Conservation (phyloP, 2,888 invertebrate species). For the Oeneis ivallda region DNA sequence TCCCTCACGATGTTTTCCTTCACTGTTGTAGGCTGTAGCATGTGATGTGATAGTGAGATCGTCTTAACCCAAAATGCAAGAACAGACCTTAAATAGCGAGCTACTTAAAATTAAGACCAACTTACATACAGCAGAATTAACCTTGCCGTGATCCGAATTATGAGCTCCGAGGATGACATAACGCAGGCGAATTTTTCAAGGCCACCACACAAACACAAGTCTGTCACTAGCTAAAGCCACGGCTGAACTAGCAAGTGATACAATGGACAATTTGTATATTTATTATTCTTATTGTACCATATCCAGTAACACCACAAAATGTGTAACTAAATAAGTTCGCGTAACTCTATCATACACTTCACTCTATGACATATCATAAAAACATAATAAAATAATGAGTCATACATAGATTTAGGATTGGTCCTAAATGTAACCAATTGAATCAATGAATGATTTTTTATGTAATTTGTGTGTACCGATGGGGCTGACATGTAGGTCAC, state of each 20-base stretch:
- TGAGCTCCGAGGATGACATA: conserved; percentile 54
- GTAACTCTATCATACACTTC: neutral
- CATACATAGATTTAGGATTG: too few species aligned
- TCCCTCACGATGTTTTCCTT: too few species aligned
- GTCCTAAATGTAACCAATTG: too few species aligned
- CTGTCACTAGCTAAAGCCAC: conserved; percentile 38
- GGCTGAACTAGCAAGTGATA: conserved; percentile 34
- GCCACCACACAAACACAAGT: conserved; percentile 58
- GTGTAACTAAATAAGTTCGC: conserved; percentile 8
- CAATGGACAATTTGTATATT: conserved; percentile 28
- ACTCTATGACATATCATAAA: neutral
- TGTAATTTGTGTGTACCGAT: too few species aligned
- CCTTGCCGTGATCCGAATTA: conserved; percentile 49
- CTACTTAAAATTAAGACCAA: conserved; percentile 35
- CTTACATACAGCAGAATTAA: conserved; percentile 54
- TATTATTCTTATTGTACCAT: conserved; percentile 26
- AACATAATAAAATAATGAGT: conserved; percentile 1
- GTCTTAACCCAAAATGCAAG: neutral
- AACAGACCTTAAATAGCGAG: neutral
- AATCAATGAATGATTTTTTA: too few species aligned
- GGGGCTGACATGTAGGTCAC: too few species aligned
- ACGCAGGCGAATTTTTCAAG: conserved; percentile 43
- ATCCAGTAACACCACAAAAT: conserved; percentile 23
- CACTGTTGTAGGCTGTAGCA: too few species aligned
- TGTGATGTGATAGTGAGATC: too few species aligned